These are phyloP conservation scores for Andricus quercusramuli DNA, from an alignment of 2,888 invertebrate species.

Conservation along the genomic window DNA sequence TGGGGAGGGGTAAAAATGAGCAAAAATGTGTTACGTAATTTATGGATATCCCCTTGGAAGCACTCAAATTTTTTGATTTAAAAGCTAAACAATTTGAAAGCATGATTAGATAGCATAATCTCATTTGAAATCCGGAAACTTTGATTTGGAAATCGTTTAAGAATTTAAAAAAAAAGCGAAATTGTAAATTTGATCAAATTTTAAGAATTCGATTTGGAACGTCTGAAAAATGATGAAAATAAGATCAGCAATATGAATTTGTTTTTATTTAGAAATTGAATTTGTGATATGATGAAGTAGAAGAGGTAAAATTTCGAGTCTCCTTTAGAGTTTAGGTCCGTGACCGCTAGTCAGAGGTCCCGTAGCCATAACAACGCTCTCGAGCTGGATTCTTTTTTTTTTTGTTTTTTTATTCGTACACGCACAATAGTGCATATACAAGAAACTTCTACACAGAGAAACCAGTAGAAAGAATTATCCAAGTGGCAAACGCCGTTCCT, in stretches of 20 bases:
- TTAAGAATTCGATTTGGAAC: too few relatives aligned
- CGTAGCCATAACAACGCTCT: constrained; percentile 75
- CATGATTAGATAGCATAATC: too few relatives aligned
- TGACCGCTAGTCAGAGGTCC: constrained; percentile 63
- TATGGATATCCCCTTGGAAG: too few relatives aligned
- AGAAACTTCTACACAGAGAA: neutral
- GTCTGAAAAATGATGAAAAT: neutral
- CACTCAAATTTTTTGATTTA: too few relatives aligned
- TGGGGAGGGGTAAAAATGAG: too few relatives aligned
- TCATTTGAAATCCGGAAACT: too few relatives aligned
- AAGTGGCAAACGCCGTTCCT: constrained; percentile 17
- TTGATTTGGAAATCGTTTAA: too few relatives aligned
- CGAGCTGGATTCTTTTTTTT: constrained; percentile 52
- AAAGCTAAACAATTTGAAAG: too few relatives aligned
- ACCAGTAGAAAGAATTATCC: constrained; percentile 8
- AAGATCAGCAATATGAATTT: neutral
- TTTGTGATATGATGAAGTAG: constrained; percentile 10
- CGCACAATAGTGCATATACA: constrained; percentile 17
- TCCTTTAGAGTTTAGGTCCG: constrained; percentile 52
- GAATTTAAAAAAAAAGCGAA: too few relatives aligned
- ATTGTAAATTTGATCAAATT: too few relatives aligned
- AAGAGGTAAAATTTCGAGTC: constrained; percentile 43
- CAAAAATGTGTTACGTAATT: too few relatives aligned
- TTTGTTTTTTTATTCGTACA: constrained; percentile 50
- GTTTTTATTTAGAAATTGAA: neutral